Conservation (phyloP, 1,140 invertebrate genomes). For the Zaprionus ghesquierei region DNA sequence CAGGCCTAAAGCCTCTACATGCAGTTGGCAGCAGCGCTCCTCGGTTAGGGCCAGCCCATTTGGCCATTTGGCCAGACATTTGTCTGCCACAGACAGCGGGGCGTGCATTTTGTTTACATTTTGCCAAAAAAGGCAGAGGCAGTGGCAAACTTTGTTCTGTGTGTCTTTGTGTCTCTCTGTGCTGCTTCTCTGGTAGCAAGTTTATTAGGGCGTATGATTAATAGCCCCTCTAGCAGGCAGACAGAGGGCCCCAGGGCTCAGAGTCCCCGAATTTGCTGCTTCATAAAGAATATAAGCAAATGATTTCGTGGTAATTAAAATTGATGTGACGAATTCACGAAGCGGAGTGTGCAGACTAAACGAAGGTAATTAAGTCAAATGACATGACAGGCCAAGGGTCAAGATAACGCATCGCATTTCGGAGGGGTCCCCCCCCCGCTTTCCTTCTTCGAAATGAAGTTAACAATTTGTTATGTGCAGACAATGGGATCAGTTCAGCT, state of each 20-base stretch:
- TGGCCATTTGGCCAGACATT: conserved; percentile 64
- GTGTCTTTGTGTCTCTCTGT: not conserved
- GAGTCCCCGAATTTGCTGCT: no score
- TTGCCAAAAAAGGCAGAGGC: conserved; percentile 48
- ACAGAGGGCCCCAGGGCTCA: no score
- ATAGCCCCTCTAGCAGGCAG: conserved; percentile 64
- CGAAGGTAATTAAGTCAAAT: not conserved
- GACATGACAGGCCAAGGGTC: not conserved
- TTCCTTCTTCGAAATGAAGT: no score
- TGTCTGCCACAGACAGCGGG: conserved; percentile 72
- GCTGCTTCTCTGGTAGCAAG: conserved; percentile 36
- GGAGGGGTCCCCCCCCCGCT: not conserved
- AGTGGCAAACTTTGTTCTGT: conserved; percentile 46
- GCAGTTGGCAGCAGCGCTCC: conserved; percentile 59
- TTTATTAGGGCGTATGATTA: conserved; percentile 73
- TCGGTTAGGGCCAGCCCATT: conserved; percentile 51
- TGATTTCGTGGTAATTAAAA: not conserved
- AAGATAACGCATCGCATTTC: not conserved
- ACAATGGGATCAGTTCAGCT: not conserved
- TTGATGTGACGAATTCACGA: not conserved
- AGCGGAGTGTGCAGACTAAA: not conserved
- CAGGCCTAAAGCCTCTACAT: conserved; percentile 22
- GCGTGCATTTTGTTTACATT: conserved; percentile 76
- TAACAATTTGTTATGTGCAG: not conserved
- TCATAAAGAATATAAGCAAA: not conserved